Evolutionary conservation across 2,888 invertebrate species (phyloP).

Genomic region (Caenorhabditis sinica): DNA sequence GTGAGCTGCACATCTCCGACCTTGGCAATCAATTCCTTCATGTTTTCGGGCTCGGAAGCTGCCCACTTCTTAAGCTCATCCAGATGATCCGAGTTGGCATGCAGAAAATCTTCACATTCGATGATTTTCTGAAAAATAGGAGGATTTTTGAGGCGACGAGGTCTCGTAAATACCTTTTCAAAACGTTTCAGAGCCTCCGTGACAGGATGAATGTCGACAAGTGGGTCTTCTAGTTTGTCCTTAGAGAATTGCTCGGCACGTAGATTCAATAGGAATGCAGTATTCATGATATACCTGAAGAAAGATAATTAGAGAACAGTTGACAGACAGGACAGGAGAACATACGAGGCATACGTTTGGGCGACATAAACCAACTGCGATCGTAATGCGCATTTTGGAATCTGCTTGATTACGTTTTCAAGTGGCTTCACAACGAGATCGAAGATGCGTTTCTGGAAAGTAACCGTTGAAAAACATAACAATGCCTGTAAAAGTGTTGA

Average conservation of each 20-base stretch:
- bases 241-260: conserved; percentile 88
- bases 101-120: conserved; percentile 69
- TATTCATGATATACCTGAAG: conserved; percentile 91
- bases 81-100: conserved; percentile 64
- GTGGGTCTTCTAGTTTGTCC: conserved; percentile 86
- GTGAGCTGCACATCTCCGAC: conserved; percentile 54
- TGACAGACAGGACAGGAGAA: conserved; percentile 11
- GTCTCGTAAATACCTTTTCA: conserved; percentile 83
- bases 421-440: conserved; percentile 72
- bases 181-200: conserved; percentile 91
- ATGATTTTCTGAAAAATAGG: conserved; percentile 64
- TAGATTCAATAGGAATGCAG: conserved; percentile 91
- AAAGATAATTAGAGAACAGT: not conserved
- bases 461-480: conserved; percentile 6
- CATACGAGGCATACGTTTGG: conserved; percentile 73
- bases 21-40: conserved; percentile 51
- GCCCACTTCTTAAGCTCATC: conserved; percentile 62
- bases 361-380: conserved; percentile 67
- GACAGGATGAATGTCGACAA: conserved; percentile 91
- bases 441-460: conserved; percentile 63
- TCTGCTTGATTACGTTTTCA: conserved; percentile 57
- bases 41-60: conserved; percentile 38
- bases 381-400: conserved; percentile 70
- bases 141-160: not conserved
- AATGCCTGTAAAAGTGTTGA: conserved; percentile 2